Percentiles rank a stretch among this genome's conserved stretches.
Conservation (phyloP, 2,113 vertebrate species). For the Bagarius yarrelli region DNA sequence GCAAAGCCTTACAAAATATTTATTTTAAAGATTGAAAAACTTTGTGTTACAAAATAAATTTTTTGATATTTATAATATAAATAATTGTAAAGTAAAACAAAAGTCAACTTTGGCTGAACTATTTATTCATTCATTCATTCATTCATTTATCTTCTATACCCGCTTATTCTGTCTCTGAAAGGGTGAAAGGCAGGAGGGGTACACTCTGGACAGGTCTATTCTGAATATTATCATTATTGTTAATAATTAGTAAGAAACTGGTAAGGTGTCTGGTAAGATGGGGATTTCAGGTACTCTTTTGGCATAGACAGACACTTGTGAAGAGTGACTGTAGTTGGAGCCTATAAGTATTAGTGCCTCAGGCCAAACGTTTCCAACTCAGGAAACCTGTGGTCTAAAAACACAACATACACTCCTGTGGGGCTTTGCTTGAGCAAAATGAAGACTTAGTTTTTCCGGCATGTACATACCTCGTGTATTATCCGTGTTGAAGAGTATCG, state of each 20-base stretch:
- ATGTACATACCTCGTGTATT: conserved; percentile 1
- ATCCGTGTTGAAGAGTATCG: neutral
- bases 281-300: conserved; percentile 42
- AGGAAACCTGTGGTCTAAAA: conserved; percentile 10
- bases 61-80: no score
- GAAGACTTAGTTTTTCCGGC: neutral
- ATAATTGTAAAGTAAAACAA: no score
- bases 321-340: conserved; percentile 27
- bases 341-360: conserved; percentile 17
- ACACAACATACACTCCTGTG: conserved; percentile 29
- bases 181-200: no score
- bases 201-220: no score
- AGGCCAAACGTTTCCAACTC: conserved; percentile 2
- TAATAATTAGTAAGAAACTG: conserved; percentile 51
- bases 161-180: no score
- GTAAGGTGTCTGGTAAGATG: conserved; percentile 45
- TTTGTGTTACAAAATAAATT: no score
- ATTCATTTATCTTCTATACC: no score
- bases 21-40: neutral
- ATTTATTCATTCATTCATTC: no score
- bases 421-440: conserved; percentile 5
- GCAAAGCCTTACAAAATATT: neutral
- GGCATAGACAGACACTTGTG: conserved; percentile 26
- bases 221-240: conserved; percentile 43
- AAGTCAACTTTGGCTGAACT: no score